Conservation (phyloP, 2,797 vertebrate species). For the Acipenser transmontanus region DNA sequence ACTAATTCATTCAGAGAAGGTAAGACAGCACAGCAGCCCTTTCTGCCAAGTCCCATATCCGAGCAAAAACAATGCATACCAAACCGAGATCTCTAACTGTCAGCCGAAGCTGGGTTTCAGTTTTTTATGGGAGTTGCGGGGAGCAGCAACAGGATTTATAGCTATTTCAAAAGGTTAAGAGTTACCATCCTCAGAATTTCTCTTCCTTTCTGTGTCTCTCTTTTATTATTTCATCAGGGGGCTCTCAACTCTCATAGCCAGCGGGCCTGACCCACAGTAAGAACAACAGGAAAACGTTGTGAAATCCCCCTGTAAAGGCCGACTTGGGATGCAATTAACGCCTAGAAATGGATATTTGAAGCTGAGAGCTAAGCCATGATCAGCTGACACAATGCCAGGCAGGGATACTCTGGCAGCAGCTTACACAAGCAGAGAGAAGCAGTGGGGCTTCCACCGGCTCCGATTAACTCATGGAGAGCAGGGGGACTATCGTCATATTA, state of each 20-base stretch:
- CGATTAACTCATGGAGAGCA: no score
- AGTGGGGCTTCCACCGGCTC: no score
- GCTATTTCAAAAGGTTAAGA: conserved; percentile 45
- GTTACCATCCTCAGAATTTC: neutral
- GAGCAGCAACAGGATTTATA: conserved; percentile 62
- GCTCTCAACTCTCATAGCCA: conserved; percentile 29
- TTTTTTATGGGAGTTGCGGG: conserved; percentile 56
- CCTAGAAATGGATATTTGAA: neutral
- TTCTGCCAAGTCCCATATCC: no score
- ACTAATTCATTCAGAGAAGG: no score
- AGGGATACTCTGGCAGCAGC: neutral
- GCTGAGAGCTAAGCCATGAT: neutral
- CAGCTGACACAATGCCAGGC: conserved; percentile 22
- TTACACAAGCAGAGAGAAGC: no score
- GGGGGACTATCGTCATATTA: no score
- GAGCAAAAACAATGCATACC: no score
- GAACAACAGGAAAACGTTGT: conserved; percentile 18
- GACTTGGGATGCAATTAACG: neutral
- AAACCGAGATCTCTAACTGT: no score
- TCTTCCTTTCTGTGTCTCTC: neutral
- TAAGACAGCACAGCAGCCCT: no score
- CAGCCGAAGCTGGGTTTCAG: conserved; percentile 7
- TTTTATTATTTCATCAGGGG: neutral
- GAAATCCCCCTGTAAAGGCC: neutral
- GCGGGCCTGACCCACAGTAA: conserved; percentile 26